Evolutionary conservation across 2,113 vertebrate genomes (phyloP).

Genomic region (Leucopternis melanops): DNA sequence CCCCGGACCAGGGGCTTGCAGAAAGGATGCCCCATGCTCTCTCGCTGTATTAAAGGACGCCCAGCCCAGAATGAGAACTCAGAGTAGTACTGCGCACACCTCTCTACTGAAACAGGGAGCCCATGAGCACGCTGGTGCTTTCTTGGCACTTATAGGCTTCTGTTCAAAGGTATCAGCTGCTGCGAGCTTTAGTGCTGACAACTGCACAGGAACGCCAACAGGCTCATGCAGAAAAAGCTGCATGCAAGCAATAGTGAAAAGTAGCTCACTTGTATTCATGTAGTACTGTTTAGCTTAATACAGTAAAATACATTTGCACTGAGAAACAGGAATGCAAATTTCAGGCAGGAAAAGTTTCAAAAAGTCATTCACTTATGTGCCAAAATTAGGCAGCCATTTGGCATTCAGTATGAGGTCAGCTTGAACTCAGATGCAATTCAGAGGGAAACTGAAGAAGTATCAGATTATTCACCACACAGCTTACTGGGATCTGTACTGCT

Average conservation of each 20-base stretch:
- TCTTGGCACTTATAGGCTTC: neutral
- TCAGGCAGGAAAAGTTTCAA: neutral
- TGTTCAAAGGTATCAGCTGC: neutral
- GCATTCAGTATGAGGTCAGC: neutral
- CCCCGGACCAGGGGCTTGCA: neutral
- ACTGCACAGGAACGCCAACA: neutral
- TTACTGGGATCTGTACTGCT: neutral
- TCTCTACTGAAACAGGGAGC: accelerated
- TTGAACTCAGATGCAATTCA: neutral
- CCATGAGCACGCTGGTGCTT: too few species aligned
- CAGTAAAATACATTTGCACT: neutral
- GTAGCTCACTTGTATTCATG: neutral
- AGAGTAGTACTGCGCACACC: accelerated
- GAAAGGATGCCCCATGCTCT: neutral
- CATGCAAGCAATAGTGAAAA: neutral
- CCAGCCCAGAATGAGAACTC: neutral
- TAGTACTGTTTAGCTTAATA: neutral
- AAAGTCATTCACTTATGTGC: neutral
- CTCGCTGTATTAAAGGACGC: neutral
- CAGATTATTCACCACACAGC: neutral
- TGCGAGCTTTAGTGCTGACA: neutral
- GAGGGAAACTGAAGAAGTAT: neutral
- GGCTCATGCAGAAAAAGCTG: neutral
- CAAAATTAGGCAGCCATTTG: neutral
- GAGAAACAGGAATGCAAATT: neutral